Percentiles rank a stretch among this genome's conserved stretches.
These are phyloP conservation scores for Venustaconcha ellipsiformis DNA, from an alignment of 1,140 invertebrate species.

Conservation along the genomic window DNA sequence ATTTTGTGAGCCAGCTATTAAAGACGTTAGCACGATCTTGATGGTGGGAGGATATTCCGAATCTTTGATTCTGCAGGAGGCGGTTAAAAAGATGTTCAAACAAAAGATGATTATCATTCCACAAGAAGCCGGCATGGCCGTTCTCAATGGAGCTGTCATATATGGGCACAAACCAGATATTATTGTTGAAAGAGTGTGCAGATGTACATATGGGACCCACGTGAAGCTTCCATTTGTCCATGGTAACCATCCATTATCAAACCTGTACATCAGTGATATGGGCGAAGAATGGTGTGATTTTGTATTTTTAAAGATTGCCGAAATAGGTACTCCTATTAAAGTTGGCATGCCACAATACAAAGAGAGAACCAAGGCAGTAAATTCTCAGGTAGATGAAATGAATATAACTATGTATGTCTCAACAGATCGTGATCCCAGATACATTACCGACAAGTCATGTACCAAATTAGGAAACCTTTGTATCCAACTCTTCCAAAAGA, in stretches of 20 bases:
- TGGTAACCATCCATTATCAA: conserved; percentile 3
- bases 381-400: conserved; percentile 4
- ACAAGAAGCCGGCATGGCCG: conserved; percentile 24
- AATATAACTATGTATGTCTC: conserved; percentile 11
- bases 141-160: conserved; percentile 38
- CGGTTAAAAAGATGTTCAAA: conserved; percentile 5
- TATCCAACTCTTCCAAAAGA: conserved; percentile 9
- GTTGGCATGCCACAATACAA: conserved; percentile 2
- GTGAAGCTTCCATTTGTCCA: conserved; percentile 10
- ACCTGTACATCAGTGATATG: neutral
- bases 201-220: conserved; percentile 30
- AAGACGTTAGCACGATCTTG: conserved; percentile 15
- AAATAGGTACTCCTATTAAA: conserved; percentile 14
- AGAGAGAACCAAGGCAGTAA: conserved; percentile 1
- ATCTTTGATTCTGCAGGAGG: conserved; percentile 19
- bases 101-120: conserved; percentile 30
- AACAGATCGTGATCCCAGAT: conserved; percentile 4
- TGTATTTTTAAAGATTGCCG: conserved; percentile 20
- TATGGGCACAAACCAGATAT: conserved; percentile 28
- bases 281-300: conserved; percentile 17
- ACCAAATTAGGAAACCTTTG: conserved; percentile 8
- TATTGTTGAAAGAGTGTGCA: conserved; percentile 13
- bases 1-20: conserved; percentile 1
- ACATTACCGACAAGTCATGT: conserved; percentile 13
- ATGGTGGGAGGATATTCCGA: conserved; percentile 41